These are phyloP conservation scores for Drosophila bocqueti DNA, from an alignment of 1,140 invertebrate genomes.

Conservation along the genomic window DNA sequence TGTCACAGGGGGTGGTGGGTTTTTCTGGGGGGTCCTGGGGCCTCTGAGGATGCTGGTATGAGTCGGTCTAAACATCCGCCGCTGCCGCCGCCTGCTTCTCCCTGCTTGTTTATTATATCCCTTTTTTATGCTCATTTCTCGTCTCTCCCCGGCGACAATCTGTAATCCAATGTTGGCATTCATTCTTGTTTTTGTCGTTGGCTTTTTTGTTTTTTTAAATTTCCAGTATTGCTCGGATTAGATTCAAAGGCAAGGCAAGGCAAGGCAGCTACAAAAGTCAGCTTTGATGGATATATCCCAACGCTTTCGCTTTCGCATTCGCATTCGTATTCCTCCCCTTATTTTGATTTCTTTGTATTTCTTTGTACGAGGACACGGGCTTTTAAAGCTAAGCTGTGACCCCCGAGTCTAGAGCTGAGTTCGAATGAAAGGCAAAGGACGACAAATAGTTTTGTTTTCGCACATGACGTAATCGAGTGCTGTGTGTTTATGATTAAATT, in stretches of 20 bases:
- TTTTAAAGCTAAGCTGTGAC: conserved; percentile 24
- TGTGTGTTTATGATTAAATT: conserved; percentile 80
- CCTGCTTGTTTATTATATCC: conserved; percentile 44
- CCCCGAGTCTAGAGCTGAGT: conserved; percentile 38
- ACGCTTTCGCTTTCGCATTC: conserved; percentile 8
- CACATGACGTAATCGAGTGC: conserved; percentile 75
- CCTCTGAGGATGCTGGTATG: neutral
- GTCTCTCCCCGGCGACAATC: conserved; percentile 34
- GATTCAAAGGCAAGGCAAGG: conserved; percentile 31
- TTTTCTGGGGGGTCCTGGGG: neutral
- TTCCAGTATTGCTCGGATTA: conserved; percentile 55
- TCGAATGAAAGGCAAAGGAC: conserved; percentile 59
- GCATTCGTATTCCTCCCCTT: neutral
- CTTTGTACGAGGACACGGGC: neutral
- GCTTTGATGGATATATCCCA: conserved; percentile 50
- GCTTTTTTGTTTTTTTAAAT: conserved; percentile 37
- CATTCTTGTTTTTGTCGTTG: conserved; percentile 4
- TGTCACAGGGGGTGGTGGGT: conserved; percentile 18
- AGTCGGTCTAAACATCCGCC: conserved; percentile 61
- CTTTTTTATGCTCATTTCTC: conserved; percentile 46
- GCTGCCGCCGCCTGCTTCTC: conserved; percentile 5
- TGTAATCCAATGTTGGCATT: conserved; percentile 51
- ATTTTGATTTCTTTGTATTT: conserved; percentile 25
- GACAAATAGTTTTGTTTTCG: conserved; percentile 77
- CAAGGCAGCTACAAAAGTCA: conserved; percentile 29